phyloP scores from a whole-genome alignment of 2,888 invertebrate species.

The Aradus depressus region DNA sequence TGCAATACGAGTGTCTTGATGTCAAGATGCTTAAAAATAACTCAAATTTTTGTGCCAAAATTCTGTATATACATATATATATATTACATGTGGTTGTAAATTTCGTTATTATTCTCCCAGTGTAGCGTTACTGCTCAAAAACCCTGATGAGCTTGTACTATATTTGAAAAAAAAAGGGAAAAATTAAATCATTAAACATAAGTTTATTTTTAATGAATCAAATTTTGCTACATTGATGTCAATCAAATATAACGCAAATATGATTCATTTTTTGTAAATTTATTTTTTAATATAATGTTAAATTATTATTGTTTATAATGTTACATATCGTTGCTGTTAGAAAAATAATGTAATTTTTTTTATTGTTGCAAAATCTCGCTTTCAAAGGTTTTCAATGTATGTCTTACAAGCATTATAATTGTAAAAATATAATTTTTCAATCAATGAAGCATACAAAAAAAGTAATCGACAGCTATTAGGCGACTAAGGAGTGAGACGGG shows the following conservation, averaged over 20 bases:
- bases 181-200: constrained; percentile 2
- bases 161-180: background rate
- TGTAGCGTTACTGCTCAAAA: constrained; percentile 9
- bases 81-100: constrained; percentile 2
- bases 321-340: too few species aligned
- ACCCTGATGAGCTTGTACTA: constrained; percentile 9
- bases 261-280: constrained; percentile 6
- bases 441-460: too few species aligned
- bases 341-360: too few species aligned
- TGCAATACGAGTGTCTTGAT: constrained; percentile 14
- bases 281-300: background rate
- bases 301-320: constrained; percentile 16
- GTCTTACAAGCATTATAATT: too few species aligned
- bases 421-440: too few species aligned
- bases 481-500: too few species aligned
- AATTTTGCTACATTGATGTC: background rate
- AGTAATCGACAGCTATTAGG: too few species aligned
- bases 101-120: background rate
- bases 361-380: too few species aligned
- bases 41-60: constrained; percentile 7
- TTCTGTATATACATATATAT: constrained; percentile 4
- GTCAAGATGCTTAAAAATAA: background rate
- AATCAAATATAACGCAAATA: background rate
- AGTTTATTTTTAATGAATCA: constrained; percentile 4
- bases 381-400: too few species aligned